Base-by-base conservation (phyloP, 2,888 invertebrate species). In the Oscheius myriophilus region DNA sequence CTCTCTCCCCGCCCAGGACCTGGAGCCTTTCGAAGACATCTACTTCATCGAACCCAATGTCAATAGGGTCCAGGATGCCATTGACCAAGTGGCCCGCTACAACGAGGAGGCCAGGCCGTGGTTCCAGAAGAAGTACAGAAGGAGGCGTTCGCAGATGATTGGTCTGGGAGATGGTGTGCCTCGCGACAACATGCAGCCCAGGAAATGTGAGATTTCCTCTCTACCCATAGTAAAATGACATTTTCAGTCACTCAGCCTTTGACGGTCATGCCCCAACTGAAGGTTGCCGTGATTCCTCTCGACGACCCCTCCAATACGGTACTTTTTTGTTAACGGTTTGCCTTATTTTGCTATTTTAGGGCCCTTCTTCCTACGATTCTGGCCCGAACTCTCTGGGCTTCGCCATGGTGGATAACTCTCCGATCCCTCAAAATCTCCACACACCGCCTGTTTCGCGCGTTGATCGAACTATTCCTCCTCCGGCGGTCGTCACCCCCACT, bases 11-110 rank as follows among this genome's bases (percentile, higher is more conserved):
- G 66, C 73, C 12, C 70, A 72, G 26, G 83, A 82, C 16, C 62
- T 68, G 14, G 85, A 85, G 49, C 84, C 83, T 0, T 67, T 84
- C 33, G 85, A 85, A 55, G 82, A 82, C 25, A 75, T 85, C 6
- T 70, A 79, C 43, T 84, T 85, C 67, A 74, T 85, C 25, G 85
- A 85, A 61, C 85, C 85, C 7, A 76, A 80, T 2, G 42, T 63
- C 0, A n/a, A 62, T n/a, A 23, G 68, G n/a, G 45, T 68, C 11
- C 62, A 68, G 18, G 68, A 68, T 4, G 64, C 54, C 14, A 65
- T 69, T 42, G 69, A 64, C 23, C 33, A 62, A 23, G 65, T 69
- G 33, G 58, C n/a, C 46, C 62, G 66, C 11, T 69, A 65, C 58
- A 69, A 69, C 54, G 58, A 69, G 42, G 69, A 69, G 25, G 69